These are phyloP conservation scores for Noctua janthe DNA, from an alignment of 2,888 invertebrate genomes.

Conservation along the genomic window DNA sequence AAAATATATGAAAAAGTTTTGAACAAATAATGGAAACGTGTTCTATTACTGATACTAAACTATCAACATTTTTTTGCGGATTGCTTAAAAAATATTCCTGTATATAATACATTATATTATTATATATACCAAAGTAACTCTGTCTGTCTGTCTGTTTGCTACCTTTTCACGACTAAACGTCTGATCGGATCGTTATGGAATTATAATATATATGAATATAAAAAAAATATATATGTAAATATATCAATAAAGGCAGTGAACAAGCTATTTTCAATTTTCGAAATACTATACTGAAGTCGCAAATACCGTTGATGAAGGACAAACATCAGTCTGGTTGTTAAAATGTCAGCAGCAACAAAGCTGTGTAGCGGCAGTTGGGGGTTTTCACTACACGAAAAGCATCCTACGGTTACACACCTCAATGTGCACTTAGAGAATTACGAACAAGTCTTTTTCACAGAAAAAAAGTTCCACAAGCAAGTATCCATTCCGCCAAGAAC, in stretches of 20 bases:
- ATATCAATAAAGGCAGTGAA: conserved; percentile 5
- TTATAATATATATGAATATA: too few relatives aligned
- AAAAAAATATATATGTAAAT: conserved; percentile 3
- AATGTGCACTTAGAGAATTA: conserved; percentile 4
- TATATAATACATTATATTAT: too few relatives aligned
- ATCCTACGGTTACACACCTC: background rate
- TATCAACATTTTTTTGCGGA: too few relatives aligned
- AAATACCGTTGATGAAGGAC: background rate
- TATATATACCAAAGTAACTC: too few relatives aligned
- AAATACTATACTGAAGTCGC: background rate
- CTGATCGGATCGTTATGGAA: too few relatives aligned
- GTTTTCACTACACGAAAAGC: background rate
- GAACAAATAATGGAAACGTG: too few relatives aligned
- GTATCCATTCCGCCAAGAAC: too few relatives aligned
- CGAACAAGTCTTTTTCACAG: conserved; percentile 4
- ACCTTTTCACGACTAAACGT: too few relatives aligned
- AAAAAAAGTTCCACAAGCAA: background rate
- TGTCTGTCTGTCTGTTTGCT: too few relatives aligned
- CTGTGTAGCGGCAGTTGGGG: conserved; percentile 4
- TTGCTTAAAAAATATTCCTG: too few relatives aligned
- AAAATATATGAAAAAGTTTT: too few relatives aligned
- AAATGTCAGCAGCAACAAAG: conserved; percentile 17
- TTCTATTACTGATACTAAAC: too few relatives aligned
- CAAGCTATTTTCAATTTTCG: conserved; percentile 9
- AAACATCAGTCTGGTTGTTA: conserved; percentile 12